Base-by-base conservation (phyloP, 2,113 vertebrate species). In the Pontoporia blainvillei region DNA sequence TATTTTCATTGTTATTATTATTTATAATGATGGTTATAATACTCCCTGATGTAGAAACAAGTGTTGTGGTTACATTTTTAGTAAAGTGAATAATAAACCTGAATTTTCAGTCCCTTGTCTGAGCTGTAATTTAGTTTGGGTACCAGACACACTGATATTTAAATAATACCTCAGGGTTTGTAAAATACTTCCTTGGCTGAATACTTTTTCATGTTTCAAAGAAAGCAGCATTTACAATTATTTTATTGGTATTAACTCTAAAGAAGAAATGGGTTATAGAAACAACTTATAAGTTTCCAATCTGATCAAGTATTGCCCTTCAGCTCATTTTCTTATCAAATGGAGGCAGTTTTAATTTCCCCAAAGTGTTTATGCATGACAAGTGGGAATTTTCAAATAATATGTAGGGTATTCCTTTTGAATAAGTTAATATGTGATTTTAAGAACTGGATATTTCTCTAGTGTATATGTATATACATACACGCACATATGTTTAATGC, bases 51-150 rank as follows among this genome's bases (percentile, higher is more conserved):
- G 39, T 94, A 84, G 83, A 96, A 94, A 81, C 44, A 90, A 94
- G n/a, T 94, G 59, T 94, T 96, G 46, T 96, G 93, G 59, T 94
- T 96, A 90, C 41, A 66, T 81, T 97, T 97, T 93, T 94, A 96
- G 69, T 90, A 73, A 95, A 36, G 52, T 62, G 86, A 93, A 96
- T 91, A 94, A 97, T 91, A 97, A 96, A 90, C 83, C 69, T 96
- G 93, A 96, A 17, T 76, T 95, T 97, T 95, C n/a, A 85, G 86
- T 66, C 57, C 86, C 67, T 95, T 94, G 52, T 86, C 76, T 96
- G 76, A 95, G 36, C 86, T 96, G 31, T 95, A 97, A 96, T 96
- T 97, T 95, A 96, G 90, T 96, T 87, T 90, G 69, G 34, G 15
- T 92, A 90, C 34, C 29, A 78, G 52, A 81, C 21, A 82, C 15